Percentiles rank a stretch among this genome's conserved stretches.
phyloP scores from a whole-genome alignment of 2,113 vertebrate genomes.

The Gorsachius goisagi region DNA sequence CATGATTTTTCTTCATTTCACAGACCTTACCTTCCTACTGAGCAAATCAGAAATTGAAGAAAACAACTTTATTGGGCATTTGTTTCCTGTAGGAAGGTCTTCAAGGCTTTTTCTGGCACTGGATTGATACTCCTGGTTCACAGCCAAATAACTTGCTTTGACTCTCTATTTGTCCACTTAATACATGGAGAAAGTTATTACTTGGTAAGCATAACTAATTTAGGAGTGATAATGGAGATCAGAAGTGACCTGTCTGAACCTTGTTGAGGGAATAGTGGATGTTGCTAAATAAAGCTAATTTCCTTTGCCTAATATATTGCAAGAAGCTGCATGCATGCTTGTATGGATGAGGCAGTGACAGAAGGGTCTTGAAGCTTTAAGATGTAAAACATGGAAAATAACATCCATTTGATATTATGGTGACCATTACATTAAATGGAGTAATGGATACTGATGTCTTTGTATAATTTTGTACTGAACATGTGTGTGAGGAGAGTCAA shows the following conservation, averaged over 20 bases:
- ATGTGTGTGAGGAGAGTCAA: rapidly evolving
- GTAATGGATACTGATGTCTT: background rate
- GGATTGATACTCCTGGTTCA: background rate
- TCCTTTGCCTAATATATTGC: background rate
- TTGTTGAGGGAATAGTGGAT: background rate
- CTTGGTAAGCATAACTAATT: background rate
- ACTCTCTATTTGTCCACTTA: background rate
- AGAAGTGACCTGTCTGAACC: background rate
- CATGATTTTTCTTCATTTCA: background rate
- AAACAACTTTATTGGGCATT: background rate
- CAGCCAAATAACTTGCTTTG: background rate
- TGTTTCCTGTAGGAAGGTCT: background rate
- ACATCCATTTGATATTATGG: background rate
- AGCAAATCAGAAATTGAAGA: background rate
- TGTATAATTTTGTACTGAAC: background rate
- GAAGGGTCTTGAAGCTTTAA: background rate
- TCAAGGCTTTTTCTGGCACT: background rate
- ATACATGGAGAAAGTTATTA: background rate
- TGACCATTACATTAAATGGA: background rate
- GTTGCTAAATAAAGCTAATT: background rate
- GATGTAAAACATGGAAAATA: background rate
- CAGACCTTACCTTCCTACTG: background rate
- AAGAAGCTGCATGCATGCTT: background rate
- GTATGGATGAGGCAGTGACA: background rate
- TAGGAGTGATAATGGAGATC: background rate